A percentile compares a stretch with the other conserved stretches of the same genome.
Conservation (phyloP, 2,888 invertebrate species). For the Disparrhopalites patrizii region DNA sequence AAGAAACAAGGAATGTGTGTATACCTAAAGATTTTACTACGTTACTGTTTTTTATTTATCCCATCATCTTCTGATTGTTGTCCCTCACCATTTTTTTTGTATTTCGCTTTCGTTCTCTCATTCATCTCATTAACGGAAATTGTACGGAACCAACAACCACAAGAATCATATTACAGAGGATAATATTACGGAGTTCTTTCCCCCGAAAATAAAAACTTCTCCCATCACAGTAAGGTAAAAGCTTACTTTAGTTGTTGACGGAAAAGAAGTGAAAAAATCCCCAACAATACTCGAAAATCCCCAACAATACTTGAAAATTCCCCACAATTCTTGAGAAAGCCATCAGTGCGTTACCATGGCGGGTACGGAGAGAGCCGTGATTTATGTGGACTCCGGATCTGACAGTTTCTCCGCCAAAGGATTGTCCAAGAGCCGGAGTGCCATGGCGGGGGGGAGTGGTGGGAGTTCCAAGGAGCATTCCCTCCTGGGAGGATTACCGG, state of each 20-base stretch:
- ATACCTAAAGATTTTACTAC: not conserved
- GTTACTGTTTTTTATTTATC: not conserved
- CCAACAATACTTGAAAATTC: too few relatives aligned
- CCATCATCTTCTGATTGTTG: too few relatives aligned
- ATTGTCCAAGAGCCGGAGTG: constrained; percentile 16
- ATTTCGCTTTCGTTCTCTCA: constrained; percentile 6
- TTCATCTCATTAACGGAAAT: constrained; percentile 19
- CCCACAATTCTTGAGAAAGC: too few relatives aligned
- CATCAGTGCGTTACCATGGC: constrained; percentile 32
- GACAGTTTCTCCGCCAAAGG: constrained; percentile 37
- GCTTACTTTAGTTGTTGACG: too few relatives aligned
- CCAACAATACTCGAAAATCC: too few relatives aligned
- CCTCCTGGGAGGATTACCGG: constrained; percentile 16
- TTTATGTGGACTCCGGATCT: constrained; percentile 47
- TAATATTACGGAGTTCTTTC: too few relatives aligned
- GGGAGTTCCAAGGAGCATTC: constrained; percentile 6
- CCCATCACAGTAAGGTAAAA: too few relatives aligned
- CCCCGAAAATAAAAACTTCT: too few relatives aligned
- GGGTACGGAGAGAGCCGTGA: constrained; percentile 44
- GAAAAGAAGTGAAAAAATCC: too few relatives aligned
- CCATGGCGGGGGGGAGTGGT: not conserved
- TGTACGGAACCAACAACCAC: too few relatives aligned
- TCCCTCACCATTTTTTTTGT: not conserved
- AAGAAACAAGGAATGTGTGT: constrained; percentile 3
- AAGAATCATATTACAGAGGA: too few relatives aligned